phyloP scores from a whole-genome alignment of 2,888 invertebrate species.

The Pantelozetes paolii region DNA sequence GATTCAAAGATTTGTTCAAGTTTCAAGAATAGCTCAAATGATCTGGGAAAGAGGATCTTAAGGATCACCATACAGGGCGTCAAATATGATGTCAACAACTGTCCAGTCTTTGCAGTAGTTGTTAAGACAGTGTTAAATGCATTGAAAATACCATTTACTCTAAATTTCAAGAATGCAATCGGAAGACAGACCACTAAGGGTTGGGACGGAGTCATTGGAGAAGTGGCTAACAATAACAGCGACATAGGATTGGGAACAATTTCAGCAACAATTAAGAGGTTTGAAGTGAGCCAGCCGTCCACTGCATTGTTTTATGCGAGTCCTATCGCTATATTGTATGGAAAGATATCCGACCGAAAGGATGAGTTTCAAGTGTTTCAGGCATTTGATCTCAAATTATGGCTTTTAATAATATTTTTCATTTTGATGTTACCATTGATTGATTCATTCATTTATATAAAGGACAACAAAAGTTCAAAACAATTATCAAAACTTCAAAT shows the following conservation, averaged over 20 bases:
- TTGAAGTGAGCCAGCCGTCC: neutral
- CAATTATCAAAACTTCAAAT: too few species aligned
- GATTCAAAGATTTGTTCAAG: too few species aligned
- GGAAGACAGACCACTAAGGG: neutral
- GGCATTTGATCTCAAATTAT: neutral
- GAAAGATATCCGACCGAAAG: neutral
- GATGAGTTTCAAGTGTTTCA: neutral
- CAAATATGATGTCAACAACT: too few species aligned
- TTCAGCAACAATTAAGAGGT: neutral
- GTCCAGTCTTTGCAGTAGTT: too few species aligned
- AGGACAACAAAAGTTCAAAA: too few species aligned
- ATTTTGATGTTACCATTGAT: neutral
- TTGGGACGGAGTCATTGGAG: neutral
- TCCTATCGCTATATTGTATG: neutral
- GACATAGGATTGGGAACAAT: neutral
- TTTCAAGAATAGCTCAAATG: too few species aligned
- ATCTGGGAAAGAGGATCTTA: too few species aligned
- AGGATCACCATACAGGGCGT: too few species aligned
- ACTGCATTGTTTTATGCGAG: neutral
- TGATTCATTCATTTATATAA: too few species aligned
- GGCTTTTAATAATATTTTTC: neutral
- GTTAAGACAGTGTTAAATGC: neutral
- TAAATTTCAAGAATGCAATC: neutral
- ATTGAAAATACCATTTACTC: neutral
- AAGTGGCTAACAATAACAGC: neutral